These are phyloP conservation scores for Conistra vaccinii DNA, from an alignment of 2,888 invertebrate species.

Conservation along the genomic window DNA sequence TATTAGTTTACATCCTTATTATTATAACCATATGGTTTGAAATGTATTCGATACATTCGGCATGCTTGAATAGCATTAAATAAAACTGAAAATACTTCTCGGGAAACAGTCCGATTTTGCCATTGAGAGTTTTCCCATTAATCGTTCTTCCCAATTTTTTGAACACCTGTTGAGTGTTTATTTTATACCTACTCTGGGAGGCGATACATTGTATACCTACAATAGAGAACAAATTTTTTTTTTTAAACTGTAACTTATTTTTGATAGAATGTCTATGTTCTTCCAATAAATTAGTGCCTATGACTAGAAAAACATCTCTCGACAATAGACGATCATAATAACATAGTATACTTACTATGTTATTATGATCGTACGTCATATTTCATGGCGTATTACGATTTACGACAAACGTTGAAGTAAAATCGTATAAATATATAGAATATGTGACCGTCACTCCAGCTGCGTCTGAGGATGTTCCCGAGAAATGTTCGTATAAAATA, in stretches of 20 bases:
- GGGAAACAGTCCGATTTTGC: neutral
- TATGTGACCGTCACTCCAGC: slow-evolving; percentile 54
- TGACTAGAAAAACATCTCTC: slow-evolving; percentile 28
- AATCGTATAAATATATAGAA: slow-evolving; percentile 58
- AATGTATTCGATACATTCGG: neutral
- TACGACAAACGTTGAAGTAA: slow-evolving; percentile 51
- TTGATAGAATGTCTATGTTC: neutral
- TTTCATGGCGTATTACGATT: slow-evolving; percentile 45
- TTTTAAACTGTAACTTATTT: neutral
- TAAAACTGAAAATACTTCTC: too few relatives aligned
- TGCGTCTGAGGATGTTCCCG: slow-evolving; percentile 49
- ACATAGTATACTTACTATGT: slow-evolving; percentile 30
- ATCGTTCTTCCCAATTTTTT: neutral
- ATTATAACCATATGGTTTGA: neutral
- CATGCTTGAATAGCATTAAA: neutral
- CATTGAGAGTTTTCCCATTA: neutral
- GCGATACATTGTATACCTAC: neutral
- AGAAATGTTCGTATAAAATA: slow-evolving; percentile 60
- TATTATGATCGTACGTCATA: too few relatives aligned
- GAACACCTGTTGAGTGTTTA: slow-evolving; percentile 4
- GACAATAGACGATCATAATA: slow-evolving; percentile 41
- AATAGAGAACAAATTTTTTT: neutral
- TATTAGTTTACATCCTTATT: neutral
- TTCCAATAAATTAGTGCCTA: slow-evolving; percentile 23
- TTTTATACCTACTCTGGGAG: neutral